Evolutionary conservation across 2,888 invertebrate genomes (phyloP).

Genomic region (Allophyes oxyacanthae): DNA sequence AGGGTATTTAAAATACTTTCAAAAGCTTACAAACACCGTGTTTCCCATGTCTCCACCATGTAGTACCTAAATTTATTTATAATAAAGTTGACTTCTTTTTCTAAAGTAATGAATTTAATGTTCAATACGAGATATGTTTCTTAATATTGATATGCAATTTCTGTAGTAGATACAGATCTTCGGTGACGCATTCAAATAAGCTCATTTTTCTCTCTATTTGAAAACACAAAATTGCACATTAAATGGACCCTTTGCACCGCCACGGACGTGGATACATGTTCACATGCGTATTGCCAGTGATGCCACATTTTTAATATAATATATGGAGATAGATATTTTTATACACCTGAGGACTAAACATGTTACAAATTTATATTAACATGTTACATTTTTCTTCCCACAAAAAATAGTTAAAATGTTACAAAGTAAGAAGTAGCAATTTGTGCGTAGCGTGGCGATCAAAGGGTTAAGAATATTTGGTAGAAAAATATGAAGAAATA

Average conservation of each 20-base stretch:
- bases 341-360: too few species aligned
- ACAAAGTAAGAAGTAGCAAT: background rate
- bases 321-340: too few species aligned
- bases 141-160: constrained; percentile 53
- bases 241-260: constrained; percentile 45
- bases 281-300: constrained; percentile 1
- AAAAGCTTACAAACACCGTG: too few species aligned
- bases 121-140: constrained; percentile 50
- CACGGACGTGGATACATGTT: constrained; percentile 2
- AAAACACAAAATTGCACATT: constrained; percentile 73
- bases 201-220: constrained; percentile 28
- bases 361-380: too few species aligned
- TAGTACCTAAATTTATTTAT: too few species aligned
- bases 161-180: constrained; percentile 24
- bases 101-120: constrained; percentile 7
- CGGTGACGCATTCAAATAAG: constrained; percentile 24
- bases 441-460: constrained; percentile 27
- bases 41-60: too few species aligned
- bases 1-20: too few species aligned
- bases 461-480: constrained; percentile 64
- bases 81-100: background rate
- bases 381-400: too few species aligned
- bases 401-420: background rate
- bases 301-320: background rate
- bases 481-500: constrained; percentile 84